Base-by-base conservation (phyloP, 2,888 invertebrate genomes). In the Netelia virgata region DNA sequence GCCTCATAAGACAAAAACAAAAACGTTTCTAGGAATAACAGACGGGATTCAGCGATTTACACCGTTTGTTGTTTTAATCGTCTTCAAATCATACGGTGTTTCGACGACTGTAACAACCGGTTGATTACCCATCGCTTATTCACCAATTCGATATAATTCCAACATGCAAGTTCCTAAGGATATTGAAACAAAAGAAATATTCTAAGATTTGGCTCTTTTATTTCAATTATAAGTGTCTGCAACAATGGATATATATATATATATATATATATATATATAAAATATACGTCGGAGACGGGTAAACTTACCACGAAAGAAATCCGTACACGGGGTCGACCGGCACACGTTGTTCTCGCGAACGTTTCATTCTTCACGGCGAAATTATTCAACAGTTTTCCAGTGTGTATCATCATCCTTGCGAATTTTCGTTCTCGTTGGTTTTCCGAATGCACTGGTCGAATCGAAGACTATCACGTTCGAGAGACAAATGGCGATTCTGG, bases 241-340 rank as follows among this genome's bases (percentile, higher is more conserved):
- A 16, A 18, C n/a, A 18, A 57, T 57, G 9, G 0, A 61, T 16
- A 61, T 14, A 59, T 11, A 3, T 14, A 61, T 14, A 59, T 11
- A 3, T 14, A 20, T 14, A 28, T 14, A 61, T 3, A 23, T 5
- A 2, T 28, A n/a, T 50, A 28, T n/a, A 53, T 53, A 28, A 69
- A 47, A 20, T 14, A 66, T 47, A 16, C 16, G 16, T 64, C 1
- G n/a, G 47, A 20, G 36, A 41, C 41, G 47, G 8, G 0, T 3
- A 41, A 28, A 86, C 86, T 86, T 59, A 86, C 86, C 69, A 76
- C 8, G n/a, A 86, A 79, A 20, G 86, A 81, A 14, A 83, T 50
- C 20, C 86, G 79, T 6, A 86, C 85, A 41, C 85, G 83, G 50
- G 86, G 85, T n/a, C 76, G 79, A 41, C 83, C 83, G 10, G 16